A percentile compares a stretch with the other conserved stretches of the same genome.
These are phyloP conservation scores for Oenanthe melanoleuca DNA, from an alignment of 2,113 vertebrate species.

Conservation along the genomic window DNA sequence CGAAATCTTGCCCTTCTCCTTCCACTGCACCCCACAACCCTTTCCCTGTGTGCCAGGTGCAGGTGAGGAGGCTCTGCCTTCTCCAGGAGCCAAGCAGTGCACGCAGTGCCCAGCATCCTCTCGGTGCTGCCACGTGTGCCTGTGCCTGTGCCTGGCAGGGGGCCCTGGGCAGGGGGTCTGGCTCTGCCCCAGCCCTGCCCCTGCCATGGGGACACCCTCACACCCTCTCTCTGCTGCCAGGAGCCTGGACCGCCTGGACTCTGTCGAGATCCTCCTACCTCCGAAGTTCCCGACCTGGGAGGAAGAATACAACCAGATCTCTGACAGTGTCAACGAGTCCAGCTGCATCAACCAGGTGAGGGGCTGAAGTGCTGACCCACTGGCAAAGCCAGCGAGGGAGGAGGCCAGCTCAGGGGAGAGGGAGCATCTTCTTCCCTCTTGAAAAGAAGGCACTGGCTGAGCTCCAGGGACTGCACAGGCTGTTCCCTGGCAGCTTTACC, in stretches of 20 bases:
- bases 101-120: rapidly evolving
- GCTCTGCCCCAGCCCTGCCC: background rate
- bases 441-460: background rate
- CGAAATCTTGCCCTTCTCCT: background rate
- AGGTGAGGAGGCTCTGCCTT: background rate
- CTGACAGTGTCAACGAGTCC: slow-evolving; percentile 82
- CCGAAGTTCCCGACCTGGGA: slow-evolving; percentile 92
- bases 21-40: background rate
- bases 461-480: background rate
- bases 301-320: slow-evolving; percentile 92
- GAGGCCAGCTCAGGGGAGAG: background rate
- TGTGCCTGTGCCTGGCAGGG: background rate
- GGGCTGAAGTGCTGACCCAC: background rate
- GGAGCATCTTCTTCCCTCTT: background rate
- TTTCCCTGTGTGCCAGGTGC: background rate
- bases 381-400: background rate
- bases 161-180: rapidly evolving
- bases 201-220: background rate
- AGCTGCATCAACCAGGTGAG: slow-evolving; percentile 91
- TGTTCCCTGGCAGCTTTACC: background rate
- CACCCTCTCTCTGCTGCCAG: slow-evolving; percentile 73
- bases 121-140: rapidly evolving
- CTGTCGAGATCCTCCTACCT: slow-evolving; percentile 84
- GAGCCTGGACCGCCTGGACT: slow-evolving; percentile 94
- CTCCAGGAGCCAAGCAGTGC: background rate